These are phyloP conservation scores for Berghia stephanieae DNA, from an alignment of 1,140 invertebrate genomes.

Conservation along the genomic window DNA sequence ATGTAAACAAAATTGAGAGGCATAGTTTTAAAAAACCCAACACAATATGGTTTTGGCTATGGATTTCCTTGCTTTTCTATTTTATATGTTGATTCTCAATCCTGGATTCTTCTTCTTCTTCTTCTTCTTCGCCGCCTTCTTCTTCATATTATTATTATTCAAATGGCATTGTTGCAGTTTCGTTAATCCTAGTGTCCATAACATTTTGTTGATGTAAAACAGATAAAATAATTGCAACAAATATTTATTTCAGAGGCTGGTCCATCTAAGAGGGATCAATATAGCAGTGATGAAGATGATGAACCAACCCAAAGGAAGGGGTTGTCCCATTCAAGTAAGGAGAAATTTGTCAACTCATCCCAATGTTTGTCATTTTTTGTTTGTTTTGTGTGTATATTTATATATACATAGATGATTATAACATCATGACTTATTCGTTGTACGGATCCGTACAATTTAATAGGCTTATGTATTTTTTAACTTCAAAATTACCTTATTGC, in stretches of 20 bases:
- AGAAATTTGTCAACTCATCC: background rate
- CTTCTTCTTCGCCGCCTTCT: too few relatives aligned
- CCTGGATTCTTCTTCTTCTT: too few relatives aligned
- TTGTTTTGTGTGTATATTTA: background rate
- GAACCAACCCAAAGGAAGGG: conserved; percentile 33
- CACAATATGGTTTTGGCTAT: too few relatives aligned
- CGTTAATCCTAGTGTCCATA: background rate
- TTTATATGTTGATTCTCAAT: too few relatives aligned
- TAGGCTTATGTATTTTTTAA: background rate
- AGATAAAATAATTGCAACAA: background rate
- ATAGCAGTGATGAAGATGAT: conserved; percentile 41
- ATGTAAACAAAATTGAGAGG: too few relatives aligned
- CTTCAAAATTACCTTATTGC: background rate
- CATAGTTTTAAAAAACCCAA: too few relatives aligned
- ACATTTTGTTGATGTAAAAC: background rate
- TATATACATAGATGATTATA: background rate
- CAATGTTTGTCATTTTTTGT: background rate
- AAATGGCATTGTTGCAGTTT: background rate
- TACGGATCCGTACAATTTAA: background rate
- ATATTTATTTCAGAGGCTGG: conserved; percentile 31
- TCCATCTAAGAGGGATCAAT: conserved; percentile 22
- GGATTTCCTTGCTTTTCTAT: too few relatives aligned
- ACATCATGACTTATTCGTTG: background rate
- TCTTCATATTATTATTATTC: background rate
- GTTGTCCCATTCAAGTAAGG: conserved; percentile 6